Evolutionary conservation across 2,113 vertebrate species (phyloP), one percentile per base, ranked within the genome.

Genomic region (Tapirus terrestris): DNA sequence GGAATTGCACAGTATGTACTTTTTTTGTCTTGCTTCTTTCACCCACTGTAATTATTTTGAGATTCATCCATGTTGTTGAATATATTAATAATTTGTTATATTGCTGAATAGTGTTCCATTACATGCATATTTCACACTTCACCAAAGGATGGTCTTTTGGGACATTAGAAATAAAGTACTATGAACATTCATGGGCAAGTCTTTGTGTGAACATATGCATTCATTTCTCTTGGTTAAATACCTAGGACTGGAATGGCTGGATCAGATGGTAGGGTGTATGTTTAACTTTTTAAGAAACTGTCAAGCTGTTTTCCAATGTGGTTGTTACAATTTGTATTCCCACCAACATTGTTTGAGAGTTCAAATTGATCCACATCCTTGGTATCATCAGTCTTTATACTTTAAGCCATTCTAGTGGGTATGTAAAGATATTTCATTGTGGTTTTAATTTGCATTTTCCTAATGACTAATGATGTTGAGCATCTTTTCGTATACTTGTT

Each of bases 211-310:
- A 72, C 21, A 67, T 48, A 81, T 17, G 48, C 43, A 43, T 95
- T 79, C 51, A 70, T 92, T 92, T 95, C 27, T 91, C 27, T 88
- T 83, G 31, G 33, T 81, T 63, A 94, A 73, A 67, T 61, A 80
- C 11, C 58, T 36, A 80, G 1, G 13, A n/a, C 60, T 94, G 48
- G 39, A 84, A 75, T 45, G 56, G 10, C 14, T 89, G 48, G 31
- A 29, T n/a, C 73, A 85, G 70, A 36, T 21, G 29, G 36, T 36
- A 39, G 18, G 14, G 9, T 75, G 14, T 45, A 61, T 51, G 31
- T 29, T 77, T 84, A 94, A 85, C 29, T 93, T 77, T 72, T 63
- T 72, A 93, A 65, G 63, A 80, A 70, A 80, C 27, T 51, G 4
- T 33, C 56, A 83, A 84, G 36, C 45, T 80, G 13, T 91, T 80